Conservation (phyloP, 2,888 invertebrate genomes). For the Ichneumoninae sp. region DNA sequence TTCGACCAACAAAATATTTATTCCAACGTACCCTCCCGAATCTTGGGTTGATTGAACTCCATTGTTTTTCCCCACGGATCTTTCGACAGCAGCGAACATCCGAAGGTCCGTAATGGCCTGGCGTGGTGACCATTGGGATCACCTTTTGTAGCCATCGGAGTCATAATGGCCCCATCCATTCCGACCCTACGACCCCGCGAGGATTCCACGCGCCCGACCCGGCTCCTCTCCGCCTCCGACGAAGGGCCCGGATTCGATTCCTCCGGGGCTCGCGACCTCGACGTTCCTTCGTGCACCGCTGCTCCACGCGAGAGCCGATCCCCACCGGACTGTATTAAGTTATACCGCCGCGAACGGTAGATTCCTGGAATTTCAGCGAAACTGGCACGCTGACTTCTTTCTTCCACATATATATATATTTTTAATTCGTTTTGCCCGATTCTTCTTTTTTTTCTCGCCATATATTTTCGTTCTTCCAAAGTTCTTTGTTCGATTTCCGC, state of each 20-base stretch:
- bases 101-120: constrained; percentile 15
- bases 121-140: constrained; percentile 40
- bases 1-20: too few relatives aligned
- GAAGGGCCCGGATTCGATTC: constrained; percentile 31
- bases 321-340: constrained; percentile 7
- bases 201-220: constrained; percentile 21
- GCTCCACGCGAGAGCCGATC: neutral
- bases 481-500: neutral
- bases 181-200: constrained; percentile 40
- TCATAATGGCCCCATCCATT: constrained; percentile 55
- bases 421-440: constrained; percentile 4
- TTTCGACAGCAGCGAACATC: constrained; percentile 26
- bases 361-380: constrained; percentile 13
- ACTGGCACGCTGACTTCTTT: constrained; percentile 11
- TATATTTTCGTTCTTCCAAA: neutral
- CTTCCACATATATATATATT: neutral
- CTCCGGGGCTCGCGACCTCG: constrained; percentile 15
- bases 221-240: neutral
- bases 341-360: neutral
- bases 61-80: neutral
- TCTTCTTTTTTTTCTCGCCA: neutral
- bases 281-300: constrained; percentile 1
- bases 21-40: too few relatives aligned
- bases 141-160: constrained; percentile 52
- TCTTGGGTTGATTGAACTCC: too few relatives aligned